Conservation (phyloP, 2,888 invertebrate genomes). For the Drosophila neotestacea region DNA sequence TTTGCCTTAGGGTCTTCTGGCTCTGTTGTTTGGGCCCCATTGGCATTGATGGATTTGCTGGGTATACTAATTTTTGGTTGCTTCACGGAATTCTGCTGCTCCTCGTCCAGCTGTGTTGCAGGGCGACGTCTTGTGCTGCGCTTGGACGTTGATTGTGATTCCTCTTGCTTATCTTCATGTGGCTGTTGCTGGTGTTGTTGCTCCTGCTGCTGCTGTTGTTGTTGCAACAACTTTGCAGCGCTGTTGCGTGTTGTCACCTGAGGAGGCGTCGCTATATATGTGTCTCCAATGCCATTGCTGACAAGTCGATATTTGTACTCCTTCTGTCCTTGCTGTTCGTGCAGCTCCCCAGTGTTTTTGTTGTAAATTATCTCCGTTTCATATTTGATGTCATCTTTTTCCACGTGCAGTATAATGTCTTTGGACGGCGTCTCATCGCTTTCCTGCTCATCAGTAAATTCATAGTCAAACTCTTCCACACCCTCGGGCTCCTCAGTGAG, state of each 20-base stretch:
- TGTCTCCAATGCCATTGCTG: constrained; percentile 56
- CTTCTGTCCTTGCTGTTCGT: constrained; percentile 35
- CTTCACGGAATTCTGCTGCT: constrained; percentile 19
- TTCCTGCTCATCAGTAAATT: constrained; percentile 57
- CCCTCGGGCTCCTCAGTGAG: constrained; percentile 24
- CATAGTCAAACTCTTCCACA: constrained; percentile 57
- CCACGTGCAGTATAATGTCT: constrained; percentile 50
- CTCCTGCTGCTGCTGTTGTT: constrained; percentile 10
- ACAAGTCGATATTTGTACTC: constrained; percentile 74
- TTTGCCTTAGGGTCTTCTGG: constrained; percentile 44
- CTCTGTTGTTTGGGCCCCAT: constrained; percentile 29
- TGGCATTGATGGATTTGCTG: background rate
- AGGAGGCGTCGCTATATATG: constrained; percentile 40
- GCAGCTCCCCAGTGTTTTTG: constrained; percentile 35
- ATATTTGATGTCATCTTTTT: constrained; percentile 47
- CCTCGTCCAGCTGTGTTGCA: constrained; percentile 22
- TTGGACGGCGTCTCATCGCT: constrained; percentile 35
- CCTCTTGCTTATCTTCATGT: constrained; percentile 12
- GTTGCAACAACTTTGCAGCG: constrained; percentile 41
- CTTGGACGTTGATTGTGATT: constrained; percentile 26
- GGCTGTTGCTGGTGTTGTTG: background rate
- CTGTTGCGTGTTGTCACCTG: constrained; percentile 53
- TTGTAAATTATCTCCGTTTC: constrained; percentile 56
- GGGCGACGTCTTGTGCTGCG: constrained; percentile 42
- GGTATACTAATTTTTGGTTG: constrained; percentile 24